Evolutionary conservation across 2,888 invertebrate species (phyloP), one percentile per base, ranked within the genome.

Genomic region (Eupithecia pulchellata): DNA sequence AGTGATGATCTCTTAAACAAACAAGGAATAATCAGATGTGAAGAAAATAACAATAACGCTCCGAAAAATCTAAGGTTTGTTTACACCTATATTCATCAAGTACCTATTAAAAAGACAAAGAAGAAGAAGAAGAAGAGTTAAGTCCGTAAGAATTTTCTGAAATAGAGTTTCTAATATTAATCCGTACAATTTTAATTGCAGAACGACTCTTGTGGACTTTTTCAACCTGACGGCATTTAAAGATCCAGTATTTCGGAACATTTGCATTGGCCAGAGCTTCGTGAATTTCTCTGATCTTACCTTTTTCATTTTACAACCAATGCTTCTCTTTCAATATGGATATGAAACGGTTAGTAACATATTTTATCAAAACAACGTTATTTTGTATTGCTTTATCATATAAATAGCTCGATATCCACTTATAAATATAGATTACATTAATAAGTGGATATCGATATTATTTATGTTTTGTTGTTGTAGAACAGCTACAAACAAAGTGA

Each of bases 291-390:
- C 96, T 4, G 96, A 96, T 83, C 88, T 95, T 61, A 95, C 95
- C 9, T 96, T 96, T 75, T 93, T 95, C 68, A 92, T 95, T n/a
- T 85, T 96, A 27, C 91, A 96, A 74, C 96, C 96, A 4, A 87
- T 96, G 89, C 89, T 96, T 72, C 87, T 96, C 78, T 93, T 93
- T 68, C 95, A 95, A 74, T 88, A 92, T 64, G 95, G 95, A 8
- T 96, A 95, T 79, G 86, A 88, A 62, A 89, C 90, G 77, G 88
- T 91, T 67, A 82, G 83, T 79, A 66, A 57, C 11, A 29, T 4
- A 11, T 20, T 13, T 60, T 72, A 30, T 60, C 27, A 60, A 9
- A 32, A 29, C 11, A 52, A 52, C 25, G 25, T 52, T 25, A 11
- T 47, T 25, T 47, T 52, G 4, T 25, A 20, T 17, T 9, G 14